Evolutionary conservation across 2,797 vertebrate species (phyloP).

Genomic region (Buceros bicornis): DNA sequence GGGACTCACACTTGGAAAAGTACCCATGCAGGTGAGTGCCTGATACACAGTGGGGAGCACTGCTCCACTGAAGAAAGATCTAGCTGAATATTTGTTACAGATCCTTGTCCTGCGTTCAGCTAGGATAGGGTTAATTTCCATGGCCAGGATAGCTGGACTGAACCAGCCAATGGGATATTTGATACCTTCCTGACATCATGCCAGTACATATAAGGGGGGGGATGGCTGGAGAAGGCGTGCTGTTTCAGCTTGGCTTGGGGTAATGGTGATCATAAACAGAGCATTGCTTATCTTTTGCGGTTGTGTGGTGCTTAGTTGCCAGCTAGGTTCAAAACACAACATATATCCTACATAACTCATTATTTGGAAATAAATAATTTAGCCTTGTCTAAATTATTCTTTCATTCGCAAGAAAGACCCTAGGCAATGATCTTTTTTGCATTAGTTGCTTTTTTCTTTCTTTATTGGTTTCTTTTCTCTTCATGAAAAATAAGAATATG

Average conservation of each 20-base stretch:
- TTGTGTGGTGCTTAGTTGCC: no score
- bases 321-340: no score
- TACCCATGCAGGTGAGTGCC: not conserved
- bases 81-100: not conserved
- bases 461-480: not conserved
- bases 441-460: not conserved
- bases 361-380: not conserved
- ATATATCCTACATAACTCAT: not conserved
- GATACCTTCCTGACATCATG: no score
- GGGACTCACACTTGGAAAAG: not conserved
- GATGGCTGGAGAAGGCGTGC: no score
- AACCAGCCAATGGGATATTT: no score
- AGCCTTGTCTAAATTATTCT: not conserved
- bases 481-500: not conserved
- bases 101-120: no score
- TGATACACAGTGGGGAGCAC: accelerated
- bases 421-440: not conserved
- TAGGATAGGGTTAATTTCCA: no score
- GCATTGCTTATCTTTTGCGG: no score
- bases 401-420: not conserved
- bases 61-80: not conserved
- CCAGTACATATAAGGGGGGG: no score
- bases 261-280: no score
- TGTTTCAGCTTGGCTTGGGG: no score
- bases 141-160: no score